These are phyloP conservation scores for Drosophila kepulauana DNA, from an alignment of 1,140 invertebrate species.

Conservation along the genomic window DNA sequence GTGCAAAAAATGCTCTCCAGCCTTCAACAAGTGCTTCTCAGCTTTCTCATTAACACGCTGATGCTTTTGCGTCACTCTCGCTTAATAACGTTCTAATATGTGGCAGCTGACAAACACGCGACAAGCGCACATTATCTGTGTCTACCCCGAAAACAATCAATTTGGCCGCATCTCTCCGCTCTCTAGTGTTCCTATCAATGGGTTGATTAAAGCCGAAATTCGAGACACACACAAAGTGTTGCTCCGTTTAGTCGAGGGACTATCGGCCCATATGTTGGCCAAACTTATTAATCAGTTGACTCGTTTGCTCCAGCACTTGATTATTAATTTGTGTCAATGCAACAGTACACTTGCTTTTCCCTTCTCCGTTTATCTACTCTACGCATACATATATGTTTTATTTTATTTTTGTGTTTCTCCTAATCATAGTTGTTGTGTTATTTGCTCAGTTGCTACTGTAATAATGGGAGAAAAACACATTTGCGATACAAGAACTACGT, in stretches of 20 bases:
- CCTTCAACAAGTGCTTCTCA: conserved; percentile 10
- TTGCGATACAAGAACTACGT: conserved; percentile 1
- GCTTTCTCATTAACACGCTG: conserved; percentile 9
- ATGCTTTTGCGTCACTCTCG: conserved; percentile 1
- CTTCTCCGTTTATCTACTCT: too few species aligned
- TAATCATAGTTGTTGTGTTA: too few species aligned
- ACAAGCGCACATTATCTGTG: background rate
- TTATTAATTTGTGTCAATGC: conserved; percentile 36
- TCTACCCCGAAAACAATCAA: conserved; percentile 12
- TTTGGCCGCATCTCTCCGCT: background rate
- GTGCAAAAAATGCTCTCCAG: background rate
- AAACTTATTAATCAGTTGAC: conserved; percentile 26
- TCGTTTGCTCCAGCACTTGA: conserved; percentile 10
- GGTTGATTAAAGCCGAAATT: conserved; percentile 26
- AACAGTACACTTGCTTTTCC: background rate
- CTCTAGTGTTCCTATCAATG: background rate
- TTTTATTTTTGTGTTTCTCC: too few species aligned
- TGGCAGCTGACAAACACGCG: conserved; percentile 11
- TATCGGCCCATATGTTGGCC: conserved; percentile 12
- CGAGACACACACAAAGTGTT: conserved; percentile 6
- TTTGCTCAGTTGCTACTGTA: conserved; percentile 14
- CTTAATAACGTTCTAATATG: background rate
- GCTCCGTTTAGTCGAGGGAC: background rate
- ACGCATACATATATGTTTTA: background rate
- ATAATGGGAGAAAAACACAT: background rate